Evolutionary conservation across 2,888 invertebrate species (phyloP).

Genomic region (Sicus ferrugineus): DNA sequence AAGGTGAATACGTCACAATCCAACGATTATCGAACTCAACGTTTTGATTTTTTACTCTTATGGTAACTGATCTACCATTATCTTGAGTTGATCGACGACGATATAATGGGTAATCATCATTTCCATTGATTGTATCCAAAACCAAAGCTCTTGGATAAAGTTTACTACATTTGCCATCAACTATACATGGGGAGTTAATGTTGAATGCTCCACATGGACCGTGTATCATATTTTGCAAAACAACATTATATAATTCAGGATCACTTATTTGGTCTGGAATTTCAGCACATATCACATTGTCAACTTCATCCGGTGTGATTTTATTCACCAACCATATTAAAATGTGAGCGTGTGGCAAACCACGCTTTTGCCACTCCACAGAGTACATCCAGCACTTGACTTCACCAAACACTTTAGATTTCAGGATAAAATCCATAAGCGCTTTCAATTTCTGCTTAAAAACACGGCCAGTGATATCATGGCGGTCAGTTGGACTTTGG

Average conservation of each 20-base stretch:
- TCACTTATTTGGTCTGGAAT: slow-evolving; percentile 42
- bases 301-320: no score
- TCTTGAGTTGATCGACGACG: no score
- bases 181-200: no score
- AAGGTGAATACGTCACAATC: no score
- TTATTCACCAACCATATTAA: slow-evolving; percentile 53
- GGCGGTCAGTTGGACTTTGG: slow-evolving; percentile 13
- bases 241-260: slow-evolving; percentile 32
- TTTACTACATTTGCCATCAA: no score
- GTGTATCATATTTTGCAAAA: not conserved
- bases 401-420: slow-evolving; percentile 37
- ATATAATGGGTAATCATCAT: no score
- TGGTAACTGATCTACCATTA: no score
- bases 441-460: slow-evolving; percentile 28
- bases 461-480: slow-evolving; percentile 28
- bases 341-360: no score
- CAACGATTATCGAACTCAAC: no score
- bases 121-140: not conserved
- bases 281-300: slow-evolving; percentile 47
- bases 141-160: not conserved
- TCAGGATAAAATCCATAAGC: slow-evolving; percentile 28
- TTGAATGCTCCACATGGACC: no score
- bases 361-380: no score
- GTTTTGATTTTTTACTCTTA: no score
- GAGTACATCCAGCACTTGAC: slow-evolving; percentile 41